Percentiles rank a stretch among this genome's conserved stretches.
phyloP scores from a whole-genome alignment of 2,797 vertebrate genomes.

The Amazonetta brasiliensis region DNA sequence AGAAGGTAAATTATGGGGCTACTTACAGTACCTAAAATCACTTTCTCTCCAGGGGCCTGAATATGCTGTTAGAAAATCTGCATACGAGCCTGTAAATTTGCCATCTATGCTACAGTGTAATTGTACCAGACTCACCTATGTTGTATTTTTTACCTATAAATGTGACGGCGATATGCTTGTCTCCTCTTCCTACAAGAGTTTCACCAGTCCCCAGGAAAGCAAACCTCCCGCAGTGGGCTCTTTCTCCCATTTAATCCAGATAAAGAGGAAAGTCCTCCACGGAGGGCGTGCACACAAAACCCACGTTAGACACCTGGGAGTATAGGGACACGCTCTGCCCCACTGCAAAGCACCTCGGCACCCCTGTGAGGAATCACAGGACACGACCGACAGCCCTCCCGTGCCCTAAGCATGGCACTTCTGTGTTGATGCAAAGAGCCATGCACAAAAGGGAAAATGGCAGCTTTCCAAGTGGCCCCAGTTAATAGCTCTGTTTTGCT shows the following conservation, averaged over 20 bases:
- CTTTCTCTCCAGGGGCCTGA: slow-evolving; percentile 27
- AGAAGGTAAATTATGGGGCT: slow-evolving; percentile 43
- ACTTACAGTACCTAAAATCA: slow-evolving; percentile 41
- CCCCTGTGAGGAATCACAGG: neutral
- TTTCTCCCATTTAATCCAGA: neutral
- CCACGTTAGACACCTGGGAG: fast-evolving
- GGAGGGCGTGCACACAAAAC: fast-evolving
- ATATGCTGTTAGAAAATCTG: slow-evolving; percentile 37
- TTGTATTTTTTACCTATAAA: slow-evolving; percentile 43
- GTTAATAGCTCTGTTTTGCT: slow-evolving; percentile 73
- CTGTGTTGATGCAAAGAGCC: slow-evolving; percentile 20
- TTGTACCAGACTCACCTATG: slow-evolving; percentile 13
- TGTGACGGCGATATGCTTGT: neutral
- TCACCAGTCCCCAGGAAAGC: neutral
- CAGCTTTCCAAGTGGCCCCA: slow-evolving; percentile 70
- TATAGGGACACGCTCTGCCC: neutral
- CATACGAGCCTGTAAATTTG: slow-evolving; percentile 40
- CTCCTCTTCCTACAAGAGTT: neutral
- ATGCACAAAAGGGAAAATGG: slow-evolving; percentile 41
- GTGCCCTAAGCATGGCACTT: neutral
- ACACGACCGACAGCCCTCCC: neutral
- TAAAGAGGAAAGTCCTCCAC: neutral
- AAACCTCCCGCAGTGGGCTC: fast-evolving
- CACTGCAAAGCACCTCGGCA: neutral
- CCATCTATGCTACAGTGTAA: slow-evolving; percentile 9